Conservation (phyloP, 2,797 vertebrate genomes). For the Rhodeus uyekii region DNA sequence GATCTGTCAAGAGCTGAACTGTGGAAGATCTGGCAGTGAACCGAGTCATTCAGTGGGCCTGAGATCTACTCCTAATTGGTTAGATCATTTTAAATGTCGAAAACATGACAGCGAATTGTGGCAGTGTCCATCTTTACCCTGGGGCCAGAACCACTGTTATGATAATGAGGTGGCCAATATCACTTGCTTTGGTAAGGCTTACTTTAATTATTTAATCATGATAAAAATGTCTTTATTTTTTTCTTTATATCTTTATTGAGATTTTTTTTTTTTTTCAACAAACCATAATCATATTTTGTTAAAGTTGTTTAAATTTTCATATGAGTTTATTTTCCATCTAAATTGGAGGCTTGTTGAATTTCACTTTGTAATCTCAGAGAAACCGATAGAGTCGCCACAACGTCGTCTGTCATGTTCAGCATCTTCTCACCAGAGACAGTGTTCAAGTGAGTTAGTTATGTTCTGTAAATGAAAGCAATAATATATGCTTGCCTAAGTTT, state of each 20-base stretch:
- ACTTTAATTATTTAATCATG: too few relatives aligned
- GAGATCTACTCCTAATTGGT: constrained; percentile 30
- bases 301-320: neutral
- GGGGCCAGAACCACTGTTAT: constrained; percentile 34
- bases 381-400: neutral
- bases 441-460: constrained; percentile 19
- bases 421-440: neutral
- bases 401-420: neutral
- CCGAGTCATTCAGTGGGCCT: neutral
- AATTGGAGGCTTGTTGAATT: neutral
- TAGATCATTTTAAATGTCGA: constrained; percentile 31
- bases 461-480: neutral
- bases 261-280: neutral
- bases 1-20: constrained; percentile 57
- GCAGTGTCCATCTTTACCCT: constrained; percentile 45
- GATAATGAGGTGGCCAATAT: constrained; percentile 11
- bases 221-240: too few relatives aligned
- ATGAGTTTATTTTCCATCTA: neutral
- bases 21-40: constrained; percentile 17
- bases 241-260: neutral
- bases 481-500: neutral
- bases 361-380: neutral
- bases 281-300: neutral
- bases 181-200: constrained; percentile 23
- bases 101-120: constrained; percentile 25